Evolutionary conservation across 92 coral and sea anemone species (phyloP), one percentile per base, ranked within the genome.

Genomic region (Phymanthus crucifer): DNA sequence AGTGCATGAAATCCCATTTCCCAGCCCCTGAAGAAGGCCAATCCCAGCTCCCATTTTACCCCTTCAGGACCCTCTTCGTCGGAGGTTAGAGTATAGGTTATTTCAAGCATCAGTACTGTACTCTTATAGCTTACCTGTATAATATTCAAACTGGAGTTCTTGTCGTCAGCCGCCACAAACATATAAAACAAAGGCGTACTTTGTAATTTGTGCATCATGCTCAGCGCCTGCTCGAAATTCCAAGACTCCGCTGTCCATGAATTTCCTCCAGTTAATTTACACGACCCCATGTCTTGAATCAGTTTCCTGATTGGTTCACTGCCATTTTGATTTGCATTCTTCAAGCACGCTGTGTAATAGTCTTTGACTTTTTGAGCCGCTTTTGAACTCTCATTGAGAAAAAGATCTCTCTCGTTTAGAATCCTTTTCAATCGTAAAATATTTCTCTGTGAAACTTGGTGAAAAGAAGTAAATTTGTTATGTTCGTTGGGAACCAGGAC

Each of bases 151-250:
- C 93, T 90, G 48, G 99, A 95, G 66, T 95, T 94, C 56, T 87
- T 91, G 70, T 95, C 99, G 81, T 95, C 99, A 13, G 98, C 91
- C 65, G 98, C 86, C 24, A 95, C 99, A 85, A 95, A 95, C 99
- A 95, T 93, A 58, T 95, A 95, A 80, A 95, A 95, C 78, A 95
- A 82, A 58, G 99, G 99, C 79, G 91, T 95, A 50, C 99, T 95
- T 65, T 95, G 94, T 70, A 95, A 76, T 78, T 93, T 95, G 80
- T 95, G 99, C 86, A 93, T 89, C 78, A 85, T 87, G 66, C 98
- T 95, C 16, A 95, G 85, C n/a, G 92, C 98, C 71, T 88, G 99
- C 33, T 91, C 99, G 70, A 95, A 95, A 82, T 95, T 95, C 99
- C 99, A 95, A 8, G 90, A 83, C 84, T 95, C 99, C 31, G 98